A percentile compares a stretch with the other conserved stretches of the same genome.
Evolutionary conservation across 2,888 invertebrate species (phyloP).

Genomic region (Deilephila elpenor): DNA sequence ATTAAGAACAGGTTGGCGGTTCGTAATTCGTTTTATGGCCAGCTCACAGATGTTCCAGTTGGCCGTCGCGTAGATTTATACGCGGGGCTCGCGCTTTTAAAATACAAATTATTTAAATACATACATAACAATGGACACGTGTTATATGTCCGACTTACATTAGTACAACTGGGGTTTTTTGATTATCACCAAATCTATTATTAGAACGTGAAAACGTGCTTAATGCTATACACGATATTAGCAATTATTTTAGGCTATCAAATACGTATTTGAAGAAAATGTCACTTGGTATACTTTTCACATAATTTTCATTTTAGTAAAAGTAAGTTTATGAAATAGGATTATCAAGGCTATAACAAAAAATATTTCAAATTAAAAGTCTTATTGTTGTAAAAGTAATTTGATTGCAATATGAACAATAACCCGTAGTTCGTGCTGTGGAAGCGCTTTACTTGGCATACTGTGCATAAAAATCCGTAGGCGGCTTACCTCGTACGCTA

Average conservation of each 20-base stretch:
- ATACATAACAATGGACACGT: constrained; percentile 6
- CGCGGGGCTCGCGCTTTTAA: not conserved
- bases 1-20: constrained; percentile 16
- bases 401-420: too few species aligned
- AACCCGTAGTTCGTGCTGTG: too few species aligned
- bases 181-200: not conserved
- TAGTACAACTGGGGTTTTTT: not conserved
- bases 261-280: too few species aligned
- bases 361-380: too few species aligned
- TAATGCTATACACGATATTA: too few species aligned
- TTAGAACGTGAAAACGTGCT: too few species aligned
- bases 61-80: not conserved
- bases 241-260: too few species aligned
- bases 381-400: too few species aligned
- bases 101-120: not conserved
- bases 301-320: too few species aligned
- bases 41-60: constrained; percentile 12
- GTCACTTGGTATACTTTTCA: too few species aligned
- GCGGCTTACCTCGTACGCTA: not conserved
- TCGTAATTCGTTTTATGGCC: constrained; percentile 8
- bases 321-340: too few species aligned
- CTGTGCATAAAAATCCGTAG: constrained; percentile 9
- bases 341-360: too few species aligned
- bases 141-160: not conserved
- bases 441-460: not conserved